Percentiles rank a stretch among this genome's conserved stretches.
Conservation (phyloP, 2,797 vertebrate genomes). For the Alexandromys oeconomus region DNA sequence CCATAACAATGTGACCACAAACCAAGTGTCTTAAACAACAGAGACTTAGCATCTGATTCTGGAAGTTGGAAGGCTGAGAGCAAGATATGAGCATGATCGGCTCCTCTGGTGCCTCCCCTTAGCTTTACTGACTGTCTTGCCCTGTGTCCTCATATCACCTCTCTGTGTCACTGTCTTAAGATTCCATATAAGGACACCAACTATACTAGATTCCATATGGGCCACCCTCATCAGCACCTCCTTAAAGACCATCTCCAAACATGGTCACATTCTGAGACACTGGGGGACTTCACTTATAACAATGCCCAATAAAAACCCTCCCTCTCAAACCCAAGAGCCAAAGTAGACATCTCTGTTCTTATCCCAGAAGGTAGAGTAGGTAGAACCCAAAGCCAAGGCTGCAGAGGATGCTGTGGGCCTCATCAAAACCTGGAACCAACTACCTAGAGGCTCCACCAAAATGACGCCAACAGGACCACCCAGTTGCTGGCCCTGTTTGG, state of each 20-base stretch:
- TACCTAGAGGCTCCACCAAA: neutral
- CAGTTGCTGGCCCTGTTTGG: neutral
- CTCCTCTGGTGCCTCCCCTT: neutral
- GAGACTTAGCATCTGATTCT: neutral
- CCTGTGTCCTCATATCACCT: neutral
- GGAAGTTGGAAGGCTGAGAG: neutral
- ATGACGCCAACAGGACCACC: neutral
- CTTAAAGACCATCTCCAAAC: constrained; percentile 41
- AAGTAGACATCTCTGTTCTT: neutral
- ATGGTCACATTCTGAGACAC: neutral
- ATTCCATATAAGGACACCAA: neutral
- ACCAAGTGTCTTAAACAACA: neutral
- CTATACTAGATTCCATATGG: neutral
- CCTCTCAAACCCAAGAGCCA: neutral
- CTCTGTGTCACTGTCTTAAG: neutral
- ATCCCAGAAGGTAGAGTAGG: neutral
- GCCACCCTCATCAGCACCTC: neutral
- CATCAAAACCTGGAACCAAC: neutral
- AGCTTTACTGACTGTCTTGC: neutral
- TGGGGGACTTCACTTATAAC: neutral
- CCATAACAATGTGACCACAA: neutral
- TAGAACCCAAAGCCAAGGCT: neutral
- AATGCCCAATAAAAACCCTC: neutral
- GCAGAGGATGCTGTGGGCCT: neutral
- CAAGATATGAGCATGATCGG: rapidly evolving